These are phyloP conservation scores for Tenthredo distinguenda DNA, from an alignment of 2,888 invertebrate genomes.

Conservation along the genomic window DNA sequence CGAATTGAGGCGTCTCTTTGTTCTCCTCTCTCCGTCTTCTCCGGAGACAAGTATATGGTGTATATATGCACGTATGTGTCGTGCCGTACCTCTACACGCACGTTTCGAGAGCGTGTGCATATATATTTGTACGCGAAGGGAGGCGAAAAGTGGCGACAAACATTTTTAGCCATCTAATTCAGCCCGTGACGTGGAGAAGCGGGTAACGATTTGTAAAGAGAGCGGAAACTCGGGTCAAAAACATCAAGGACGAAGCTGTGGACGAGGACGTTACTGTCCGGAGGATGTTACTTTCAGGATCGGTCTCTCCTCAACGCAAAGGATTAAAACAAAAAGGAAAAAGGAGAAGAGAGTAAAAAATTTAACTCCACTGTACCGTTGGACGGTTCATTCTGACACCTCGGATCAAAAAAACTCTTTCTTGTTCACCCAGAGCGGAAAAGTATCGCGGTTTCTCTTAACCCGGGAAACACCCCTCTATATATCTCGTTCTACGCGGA, in stretches of 20 bases:
- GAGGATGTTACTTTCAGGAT: not conserved
- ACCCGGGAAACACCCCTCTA: not conserved
- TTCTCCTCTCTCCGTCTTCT: constrained; percentile 49
- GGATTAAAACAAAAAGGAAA: constrained; percentile 39
- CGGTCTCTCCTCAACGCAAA: not conserved
- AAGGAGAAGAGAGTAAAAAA: constrained; percentile 41
- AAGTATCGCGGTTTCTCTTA: constrained; percentile 45
- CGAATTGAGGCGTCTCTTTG: constrained; percentile 62
- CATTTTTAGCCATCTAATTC: constrained; percentile 43
- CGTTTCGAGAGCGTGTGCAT: not conserved
- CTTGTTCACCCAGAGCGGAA: not conserved
- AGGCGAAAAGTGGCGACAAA: constrained; percentile 33
- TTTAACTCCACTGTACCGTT: not conserved
- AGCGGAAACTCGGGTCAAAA: not conserved
- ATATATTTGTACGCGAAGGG: not conserved
- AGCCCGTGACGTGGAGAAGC: not conserved
- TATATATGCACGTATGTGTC: not conserved
- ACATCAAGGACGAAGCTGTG: not conserved
- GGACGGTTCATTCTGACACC: not conserved
- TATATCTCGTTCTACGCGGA: constrained; percentile 4
- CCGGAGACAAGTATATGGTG: not conserved
- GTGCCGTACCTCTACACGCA: not conserved
- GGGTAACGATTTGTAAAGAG: constrained; percentile 37
- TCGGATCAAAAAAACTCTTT: not conserved
- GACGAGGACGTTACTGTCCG: constrained; percentile 3